phyloP scores from a whole-genome alignment of 2,113 vertebrate species.

The Choloepus hoffmanni region DNA sequence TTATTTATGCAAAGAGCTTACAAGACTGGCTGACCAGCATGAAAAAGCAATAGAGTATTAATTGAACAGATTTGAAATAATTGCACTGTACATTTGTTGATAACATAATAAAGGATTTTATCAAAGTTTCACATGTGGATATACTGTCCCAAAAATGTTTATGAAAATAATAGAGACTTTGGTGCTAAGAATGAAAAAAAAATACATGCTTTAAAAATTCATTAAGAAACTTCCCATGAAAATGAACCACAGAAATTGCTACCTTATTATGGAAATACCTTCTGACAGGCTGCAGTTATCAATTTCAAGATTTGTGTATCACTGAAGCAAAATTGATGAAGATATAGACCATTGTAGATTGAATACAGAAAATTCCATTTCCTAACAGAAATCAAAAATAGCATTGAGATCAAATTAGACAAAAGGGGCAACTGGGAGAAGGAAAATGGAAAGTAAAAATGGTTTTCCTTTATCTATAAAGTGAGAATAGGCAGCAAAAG shows the following conservation, averaged over 20 bases:
- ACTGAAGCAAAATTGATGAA: constrained; percentile 70
- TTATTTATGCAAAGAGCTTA: constrained; percentile 83
- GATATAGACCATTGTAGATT: neutral
- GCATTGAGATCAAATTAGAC: constrained; percentile 56
- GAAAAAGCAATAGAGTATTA: constrained; percentile 80
- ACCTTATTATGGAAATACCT: constrained; percentile 64
- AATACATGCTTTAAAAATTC: constrained; percentile 77
- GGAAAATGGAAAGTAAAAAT: constrained; percentile 5
- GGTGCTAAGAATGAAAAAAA: constrained; percentile 76
- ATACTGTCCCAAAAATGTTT: constrained; percentile 67
- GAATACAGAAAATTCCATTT: constrained; percentile 61
- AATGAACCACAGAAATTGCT: constrained; percentile 66
- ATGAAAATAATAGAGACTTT: constrained; percentile 77
- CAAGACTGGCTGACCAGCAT: constrained; percentile 76
- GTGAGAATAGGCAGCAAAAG: neutral
- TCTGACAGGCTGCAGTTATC: constrained; percentile 58
- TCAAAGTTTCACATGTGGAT: constrained; percentile 78
- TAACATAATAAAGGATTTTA: constrained; percentile 83
- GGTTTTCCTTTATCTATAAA: constrained; percentile 2
- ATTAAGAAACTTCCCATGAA: constrained; percentile 75
- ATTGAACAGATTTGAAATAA: constrained; percentile 84
- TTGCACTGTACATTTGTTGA: constrained; percentile 81
- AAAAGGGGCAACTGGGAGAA: constrained; percentile 39
- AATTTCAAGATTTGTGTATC: constrained; percentile 65
- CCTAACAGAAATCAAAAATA: constrained; percentile 50